Conservation (phyloP, 2,113 vertebrate species). For the Grallaria varia region DNA sequence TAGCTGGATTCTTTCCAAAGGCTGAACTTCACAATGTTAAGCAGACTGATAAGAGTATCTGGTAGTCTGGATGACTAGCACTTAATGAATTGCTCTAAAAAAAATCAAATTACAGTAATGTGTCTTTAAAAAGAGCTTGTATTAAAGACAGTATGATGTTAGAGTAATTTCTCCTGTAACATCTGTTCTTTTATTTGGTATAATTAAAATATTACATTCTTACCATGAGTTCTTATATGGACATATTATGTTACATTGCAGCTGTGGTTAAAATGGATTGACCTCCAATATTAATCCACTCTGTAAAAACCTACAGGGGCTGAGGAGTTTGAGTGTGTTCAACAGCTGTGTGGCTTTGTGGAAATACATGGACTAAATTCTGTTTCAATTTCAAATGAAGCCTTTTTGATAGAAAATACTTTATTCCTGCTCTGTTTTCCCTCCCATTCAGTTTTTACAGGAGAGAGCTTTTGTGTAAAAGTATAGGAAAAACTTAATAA, state of each 20-base stretch:
- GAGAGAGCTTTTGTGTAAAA: neutral
- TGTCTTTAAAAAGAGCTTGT: slow-evolving; percentile 27
- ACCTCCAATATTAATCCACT: neutral
- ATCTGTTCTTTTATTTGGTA: slow-evolving; percentile 45
- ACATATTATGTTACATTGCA: slow-evolving; percentile 29
- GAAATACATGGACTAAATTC: neutral
- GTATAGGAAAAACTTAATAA: neutral
- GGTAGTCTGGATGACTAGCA: slow-evolving; percentile 25
- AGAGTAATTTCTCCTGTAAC: slow-evolving; percentile 24
- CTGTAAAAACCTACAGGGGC: neutral
- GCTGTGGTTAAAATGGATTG: slow-evolving; percentile 33
- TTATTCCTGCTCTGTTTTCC: neutral
- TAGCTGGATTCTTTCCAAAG: slow-evolving; percentile 50
- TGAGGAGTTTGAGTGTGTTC: neutral
- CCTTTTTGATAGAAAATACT: neutral
- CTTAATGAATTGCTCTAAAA: slow-evolving; percentile 54
- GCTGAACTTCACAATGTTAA: slow-evolving; percentile 4
- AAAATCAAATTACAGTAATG: slow-evolving; percentile 45
- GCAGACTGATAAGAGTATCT: slow-evolving; percentile 26
- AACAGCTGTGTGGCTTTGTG: slow-evolving; percentile 15
- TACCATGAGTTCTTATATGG: neutral
- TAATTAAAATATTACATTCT: slow-evolving; percentile 50
- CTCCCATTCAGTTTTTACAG: neutral
- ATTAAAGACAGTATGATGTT: slow-evolving; percentile 22
- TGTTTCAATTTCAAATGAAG: neutral